Conservation (phyloP, 2,888 invertebrate genomes). For the Apodemia duryi region DNA sequence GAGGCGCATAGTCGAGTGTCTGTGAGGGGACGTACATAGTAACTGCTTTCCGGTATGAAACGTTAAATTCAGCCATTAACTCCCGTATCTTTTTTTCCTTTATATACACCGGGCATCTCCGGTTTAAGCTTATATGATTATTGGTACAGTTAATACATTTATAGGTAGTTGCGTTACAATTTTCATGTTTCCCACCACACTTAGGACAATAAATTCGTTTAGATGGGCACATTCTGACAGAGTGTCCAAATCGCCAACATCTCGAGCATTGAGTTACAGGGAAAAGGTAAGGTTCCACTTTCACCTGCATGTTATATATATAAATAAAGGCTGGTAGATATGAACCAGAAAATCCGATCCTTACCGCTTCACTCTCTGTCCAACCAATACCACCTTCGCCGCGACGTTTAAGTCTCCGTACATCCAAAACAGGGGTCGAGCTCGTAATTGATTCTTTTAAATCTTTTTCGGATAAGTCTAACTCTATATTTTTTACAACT, state of each 20-base stretch:
- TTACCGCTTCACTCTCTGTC: slow-evolving; percentile 1
- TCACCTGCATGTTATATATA: slow-evolving; percentile 15
- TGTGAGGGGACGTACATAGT: neutral
- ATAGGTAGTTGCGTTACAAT: neutral
- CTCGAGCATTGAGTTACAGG: too few relatives aligned
- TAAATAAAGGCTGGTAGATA: slow-evolving; percentile 17
- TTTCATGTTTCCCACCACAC: slow-evolving; percentile 3
- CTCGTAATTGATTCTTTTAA: slow-evolving; percentile 12
- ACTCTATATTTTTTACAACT: slow-evolving; percentile 19
- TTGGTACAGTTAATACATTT: slow-evolving; percentile 17
- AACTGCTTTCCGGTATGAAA: neutral
- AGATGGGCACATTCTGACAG: slow-evolving; percentile 24
- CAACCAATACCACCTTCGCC: slow-evolving; percentile 3
- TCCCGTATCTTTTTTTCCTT: slow-evolving; percentile 16
- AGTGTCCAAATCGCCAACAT: too few relatives aligned
- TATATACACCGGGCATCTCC: slow-evolving; percentile 9
- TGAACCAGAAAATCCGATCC: slow-evolving; percentile 10
- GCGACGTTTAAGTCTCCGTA: neutral
- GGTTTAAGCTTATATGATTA: slow-evolving; percentile 12
- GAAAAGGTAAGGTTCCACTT: slow-evolving; percentile 10
- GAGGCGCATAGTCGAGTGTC: too few relatives aligned
- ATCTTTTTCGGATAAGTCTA: slow-evolving; percentile 16
- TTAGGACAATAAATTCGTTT: slow-evolving; percentile 11
- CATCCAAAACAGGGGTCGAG: neutral
- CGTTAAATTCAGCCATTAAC: slow-evolving; percentile 20